A percentile compares a stretch with the other conserved stretches of the same genome.
Conservation (phyloP, 2,888 invertebrate species). For the Phyto melanocephala region DNA sequence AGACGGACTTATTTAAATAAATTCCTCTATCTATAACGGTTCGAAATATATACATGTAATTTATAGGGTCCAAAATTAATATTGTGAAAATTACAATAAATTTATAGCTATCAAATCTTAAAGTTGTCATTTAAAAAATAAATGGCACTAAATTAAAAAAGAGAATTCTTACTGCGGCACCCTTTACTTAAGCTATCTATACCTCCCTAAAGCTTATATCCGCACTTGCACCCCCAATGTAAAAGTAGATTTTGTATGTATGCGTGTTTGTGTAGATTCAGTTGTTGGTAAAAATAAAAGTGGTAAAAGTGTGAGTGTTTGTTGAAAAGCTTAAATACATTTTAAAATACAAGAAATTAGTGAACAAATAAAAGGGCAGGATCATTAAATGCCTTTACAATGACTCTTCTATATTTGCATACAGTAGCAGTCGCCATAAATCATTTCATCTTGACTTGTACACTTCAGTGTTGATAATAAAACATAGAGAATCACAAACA, state of each 20-base stretch:
- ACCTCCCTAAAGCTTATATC: neutral
- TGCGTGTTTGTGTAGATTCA: neutral
- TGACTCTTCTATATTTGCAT: conserved; percentile 9
- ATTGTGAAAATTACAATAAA: too few relatives aligned
- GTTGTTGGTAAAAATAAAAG: neutral
- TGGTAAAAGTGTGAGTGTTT: neutral
- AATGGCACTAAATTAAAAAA: too few relatives aligned
- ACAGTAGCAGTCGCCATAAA: conserved; percentile 42
- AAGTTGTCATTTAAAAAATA: too few relatives aligned
- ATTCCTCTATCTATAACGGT: too few relatives aligned
- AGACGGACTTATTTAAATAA: too few relatives aligned
- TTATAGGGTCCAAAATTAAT: too few relatives aligned
- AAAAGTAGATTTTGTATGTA: neutral
- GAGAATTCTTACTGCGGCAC: too few relatives aligned
- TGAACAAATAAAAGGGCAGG: conserved; percentile 43
- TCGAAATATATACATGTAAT: too few relatives aligned
- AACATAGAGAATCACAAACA: too few relatives aligned
- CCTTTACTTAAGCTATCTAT: neutral
- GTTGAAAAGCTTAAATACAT: conserved; percentile 34
- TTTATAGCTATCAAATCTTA: too few relatives aligned
- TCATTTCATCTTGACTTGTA: conserved; percentile 51
- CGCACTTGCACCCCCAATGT: neutral
- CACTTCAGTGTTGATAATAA: neutral
- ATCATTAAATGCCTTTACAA: conserved; percentile 39
- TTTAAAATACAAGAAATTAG: conserved; percentile 39